Base-by-base conservation (phyloP, 2,113 vertebrate species). In the Eptesicus fuscus region DNA sequence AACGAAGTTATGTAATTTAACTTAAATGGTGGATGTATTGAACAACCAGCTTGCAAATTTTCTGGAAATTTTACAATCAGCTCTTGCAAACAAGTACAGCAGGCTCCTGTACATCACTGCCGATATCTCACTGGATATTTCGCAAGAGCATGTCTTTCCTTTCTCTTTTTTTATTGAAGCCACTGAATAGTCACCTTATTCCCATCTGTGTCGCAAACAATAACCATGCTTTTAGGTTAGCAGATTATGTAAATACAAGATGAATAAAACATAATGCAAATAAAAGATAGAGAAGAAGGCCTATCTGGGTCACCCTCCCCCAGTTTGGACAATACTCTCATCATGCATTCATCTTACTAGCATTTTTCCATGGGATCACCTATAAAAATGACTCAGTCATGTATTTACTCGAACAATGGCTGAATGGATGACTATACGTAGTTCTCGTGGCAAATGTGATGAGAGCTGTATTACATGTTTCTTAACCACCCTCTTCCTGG, bases 401-500 rank as follows among this genome's bases (percentile, higher is more conserved):
- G 79, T n/a, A 83, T 51, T 92, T 63, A n/a, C 74, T 84, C 1
- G 16, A 63, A 30, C 59, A 67, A 17, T 61, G 59, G 23, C 90
- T 77, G 49, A 87, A 63, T 59, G 76, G 49, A 61, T 76, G 53
- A 40, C 32, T 9, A 1, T 6, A 2, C 5, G 2, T 4, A 40
- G 18, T 53, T 92, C 67, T 56, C 67, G 25, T 0, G 44, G 69
- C 65, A 77, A 59, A 73, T 16, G 42, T n/a, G 25, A 88, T 88
- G 63, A 94, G 82, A 96, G 61, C 28, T 18, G 6, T 11, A 25
- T 6, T 70, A n/a, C 30, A 35, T 53, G 47, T 97, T 92, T 74
- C 93, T 71, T 95, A 91, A 94, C 80, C 83, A 77, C 71, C 42
- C 20, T 73, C 76, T 84, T 91, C 79, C 47, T 95, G 71, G 84